phyloP scores from a whole-genome alignment of 2,797 vertebrate genomes.

The Neosalanx taihuensis region DNA sequence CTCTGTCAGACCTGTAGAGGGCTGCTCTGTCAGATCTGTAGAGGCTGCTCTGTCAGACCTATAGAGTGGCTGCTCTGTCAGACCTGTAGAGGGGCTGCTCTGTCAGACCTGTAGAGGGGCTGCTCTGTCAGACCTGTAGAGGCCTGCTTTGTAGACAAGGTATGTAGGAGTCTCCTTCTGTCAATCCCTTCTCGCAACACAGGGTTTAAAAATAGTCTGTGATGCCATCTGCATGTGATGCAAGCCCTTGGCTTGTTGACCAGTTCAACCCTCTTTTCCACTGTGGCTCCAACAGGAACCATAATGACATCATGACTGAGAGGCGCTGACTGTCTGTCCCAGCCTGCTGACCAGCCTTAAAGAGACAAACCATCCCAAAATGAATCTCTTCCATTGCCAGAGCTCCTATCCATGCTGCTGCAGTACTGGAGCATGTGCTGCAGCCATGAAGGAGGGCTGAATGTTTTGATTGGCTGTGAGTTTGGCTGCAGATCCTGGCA shows the following conservation, averaged over 20 bases:
- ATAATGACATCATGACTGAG: constrained; percentile 55
- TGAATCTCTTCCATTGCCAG: constrained; percentile 25
- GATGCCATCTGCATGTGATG: constrained; percentile 56
- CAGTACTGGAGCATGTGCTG: constrained; percentile 33
- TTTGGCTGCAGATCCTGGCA: constrained; percentile 1
- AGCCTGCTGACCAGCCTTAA: constrained; percentile 22
- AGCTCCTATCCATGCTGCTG: constrained; percentile 1
- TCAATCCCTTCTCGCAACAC: constrained; percentile 28
- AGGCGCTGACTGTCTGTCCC: constrained; percentile 25
- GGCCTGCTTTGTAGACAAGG: neutral
- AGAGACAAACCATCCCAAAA: constrained; percentile 30
- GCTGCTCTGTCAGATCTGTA: too few species aligned
- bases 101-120: too few species aligned
- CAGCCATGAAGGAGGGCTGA: constrained; percentile 22
- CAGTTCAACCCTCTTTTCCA: constrained; percentile 40
- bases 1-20: too few species aligned
- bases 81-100: too few species aligned
- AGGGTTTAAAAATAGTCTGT: constrained; percentile 61
- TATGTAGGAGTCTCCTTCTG: too few species aligned
- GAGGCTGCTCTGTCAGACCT: too few species aligned
- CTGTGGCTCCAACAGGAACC: constrained; percentile 40
- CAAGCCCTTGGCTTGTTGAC: constrained; percentile 37
- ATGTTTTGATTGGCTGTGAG: constrained; percentile 22
- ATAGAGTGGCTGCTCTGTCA: too few species aligned
- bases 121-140: too few species aligned